Base-by-base conservation (phyloP, 2,888 invertebrate genomes). In the Nymphalis c-album region DNA sequence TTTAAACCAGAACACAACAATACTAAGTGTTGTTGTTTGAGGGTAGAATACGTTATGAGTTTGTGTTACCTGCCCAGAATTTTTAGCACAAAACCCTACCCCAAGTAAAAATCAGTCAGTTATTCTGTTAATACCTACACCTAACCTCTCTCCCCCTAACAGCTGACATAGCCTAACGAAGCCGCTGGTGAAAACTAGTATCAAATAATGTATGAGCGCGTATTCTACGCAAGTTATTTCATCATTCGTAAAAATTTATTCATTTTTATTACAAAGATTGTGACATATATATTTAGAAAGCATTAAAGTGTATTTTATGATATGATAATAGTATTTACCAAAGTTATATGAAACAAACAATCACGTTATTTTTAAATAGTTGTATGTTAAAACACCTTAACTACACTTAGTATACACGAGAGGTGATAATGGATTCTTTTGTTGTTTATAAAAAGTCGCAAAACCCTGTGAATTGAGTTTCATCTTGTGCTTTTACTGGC, bases 391-490 rank as follows among this genome's bases (percentile, higher is more conserved):
- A 55, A 63, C 20, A 40, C 35, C 16, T 60, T 10, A 48, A 64
- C 22, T 35, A 40, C 22, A 57, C 31, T 40, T 51, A 31, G 26
- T 31, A 57, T 57, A 50, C 35, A 20, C 31, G 26, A 18, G 20
- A 67, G 17, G 67, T 67, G 62, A 67, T 67, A 67, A 67, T 67
- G 67, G 62, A 59, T 62, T 60, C 60, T 64, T 70, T 67, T 51
- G 60, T 60, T 48, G 48, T 60, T 50, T 18, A 50, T 57, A 50
- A 55, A 60, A 69, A 17, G 35, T 63, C 60, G 60, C 66, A 31
- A 65, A 65, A 51, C 51, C 40, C 31, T 68, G 57, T 64, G 50
- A 57, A 61, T 60, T 57, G 60, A 58, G 55, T 68, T 60, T 64
- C 62, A 68, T 64, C 22, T 64, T 62, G 61, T 50, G 53, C 64